Evolutionary conservation across 1,140 invertebrate species (phyloP).

Genomic region (Drosophila simulans): DNA sequence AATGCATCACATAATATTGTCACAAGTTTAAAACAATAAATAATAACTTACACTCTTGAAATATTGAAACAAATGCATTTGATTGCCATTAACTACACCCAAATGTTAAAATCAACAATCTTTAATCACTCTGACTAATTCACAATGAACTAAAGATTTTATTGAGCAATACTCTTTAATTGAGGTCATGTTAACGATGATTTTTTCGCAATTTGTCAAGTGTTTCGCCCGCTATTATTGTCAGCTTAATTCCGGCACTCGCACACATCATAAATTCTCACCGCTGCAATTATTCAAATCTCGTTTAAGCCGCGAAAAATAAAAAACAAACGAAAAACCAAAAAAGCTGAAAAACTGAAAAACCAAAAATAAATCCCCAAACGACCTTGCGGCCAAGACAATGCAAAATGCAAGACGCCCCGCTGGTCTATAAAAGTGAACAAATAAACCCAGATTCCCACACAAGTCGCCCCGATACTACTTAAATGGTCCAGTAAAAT

Average conservation of each 20-base stretch:
- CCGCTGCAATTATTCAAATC: constrained; percentile 40
- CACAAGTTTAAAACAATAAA: too few relatives aligned
- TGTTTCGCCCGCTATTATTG: constrained; percentile 20
- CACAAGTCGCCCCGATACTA: constrained; percentile 60
- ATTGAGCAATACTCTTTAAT: background rate
- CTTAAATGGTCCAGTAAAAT: constrained; percentile 67
- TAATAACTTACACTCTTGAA: too few relatives aligned
- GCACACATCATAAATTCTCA: constrained; percentile 17
- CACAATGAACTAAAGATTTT: background rate
- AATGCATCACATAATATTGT: background rate
- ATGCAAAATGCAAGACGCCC: constrained; percentile 41
- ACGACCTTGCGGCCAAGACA: constrained; percentile 32
- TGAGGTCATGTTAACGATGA: background rate
- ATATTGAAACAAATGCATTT: too few relatives aligned
- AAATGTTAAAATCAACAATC: background rate
- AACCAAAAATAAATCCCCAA: constrained; percentile 5
- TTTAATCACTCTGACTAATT: background rate
- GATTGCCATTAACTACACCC: too few relatives aligned
- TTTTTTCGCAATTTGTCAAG: constrained; percentile 14
- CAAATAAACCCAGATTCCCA: constrained; percentile 25
- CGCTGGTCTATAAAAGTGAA: constrained; percentile 7
- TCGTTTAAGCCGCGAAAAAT: constrained; percentile 20
- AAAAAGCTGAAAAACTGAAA: background rate
- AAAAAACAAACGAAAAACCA: background rate
- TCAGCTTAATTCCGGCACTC: constrained; percentile 33